Conservation (phyloP, 2,797 vertebrate species). For the Pseudomugil gertrudae region DNA sequence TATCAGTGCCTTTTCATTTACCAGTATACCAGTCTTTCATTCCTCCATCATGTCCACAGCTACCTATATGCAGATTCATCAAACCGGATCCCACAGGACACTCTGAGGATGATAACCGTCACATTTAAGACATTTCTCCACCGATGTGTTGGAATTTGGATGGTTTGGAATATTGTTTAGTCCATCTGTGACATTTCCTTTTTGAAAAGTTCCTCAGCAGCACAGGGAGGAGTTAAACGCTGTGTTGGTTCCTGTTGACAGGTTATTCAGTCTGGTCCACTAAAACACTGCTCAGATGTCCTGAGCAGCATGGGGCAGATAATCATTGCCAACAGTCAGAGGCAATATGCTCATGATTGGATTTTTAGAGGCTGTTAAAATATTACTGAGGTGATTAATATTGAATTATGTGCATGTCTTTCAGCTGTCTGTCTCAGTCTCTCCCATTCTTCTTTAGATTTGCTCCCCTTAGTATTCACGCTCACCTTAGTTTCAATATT, state of each 20-base stretch:
- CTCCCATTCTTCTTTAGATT: constrained; percentile 54
- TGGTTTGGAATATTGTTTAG: background rate
- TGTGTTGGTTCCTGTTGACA: constrained; percentile 70
- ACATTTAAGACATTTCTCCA: constrained; percentile 48
- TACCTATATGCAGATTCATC: constrained; percentile 56
- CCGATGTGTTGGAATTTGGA: constrained; percentile 44
- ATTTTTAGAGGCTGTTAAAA: constrained; percentile 88
- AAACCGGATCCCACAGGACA: constrained; percentile 36
- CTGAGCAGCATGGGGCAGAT: constrained; percentile 64
- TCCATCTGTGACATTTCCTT: constrained; percentile 27
- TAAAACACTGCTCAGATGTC: constrained; percentile 58
- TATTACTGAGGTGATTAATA: constrained; percentile 89
- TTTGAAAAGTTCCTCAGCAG: constrained; percentile 41
- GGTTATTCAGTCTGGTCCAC: constrained; percentile 64
- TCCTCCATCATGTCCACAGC: constrained; percentile 62
- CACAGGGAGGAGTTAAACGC: constrained; percentile 57
- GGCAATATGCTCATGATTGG: constrained; percentile 84
- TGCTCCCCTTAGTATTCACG: constrained; percentile 43
- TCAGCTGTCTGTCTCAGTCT: constrained; percentile 74
- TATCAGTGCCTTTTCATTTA: constrained; percentile 75
- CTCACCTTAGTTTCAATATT: constrained; percentile 46
- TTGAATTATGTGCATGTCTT: constrained; percentile 83
- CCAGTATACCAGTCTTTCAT: constrained; percentile 48
- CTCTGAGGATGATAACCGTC: constrained; percentile 33
- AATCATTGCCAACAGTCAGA: constrained; percentile 80